A percentile compares a stretch with the other conserved stretches of the same genome.
Conservation (phyloP, 2,113 vertebrate species). For the Aleadryas rufinucha region DNA sequence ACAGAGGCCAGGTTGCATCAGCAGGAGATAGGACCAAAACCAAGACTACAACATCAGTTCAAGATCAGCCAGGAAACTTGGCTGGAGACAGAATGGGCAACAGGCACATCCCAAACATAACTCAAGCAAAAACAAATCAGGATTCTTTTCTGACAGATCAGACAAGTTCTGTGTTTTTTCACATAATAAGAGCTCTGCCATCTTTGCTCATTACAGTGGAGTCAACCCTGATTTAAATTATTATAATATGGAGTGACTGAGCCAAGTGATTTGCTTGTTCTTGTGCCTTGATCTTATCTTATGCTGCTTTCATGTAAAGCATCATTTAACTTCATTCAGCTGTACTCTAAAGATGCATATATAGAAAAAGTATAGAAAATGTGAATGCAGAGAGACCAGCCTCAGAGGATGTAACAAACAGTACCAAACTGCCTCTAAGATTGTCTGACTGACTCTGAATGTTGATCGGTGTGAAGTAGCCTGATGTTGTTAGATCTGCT, state of each 20-base stretch:
- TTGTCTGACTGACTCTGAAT: background rate
- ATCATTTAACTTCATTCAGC: background rate
- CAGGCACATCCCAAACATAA: background rate
- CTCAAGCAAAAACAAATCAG: background rate
- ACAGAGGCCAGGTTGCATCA: background rate
- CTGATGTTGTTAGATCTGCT: background rate
- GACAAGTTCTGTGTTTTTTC: background rate
- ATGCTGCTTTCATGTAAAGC: background rate
- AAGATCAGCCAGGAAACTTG: background rate
- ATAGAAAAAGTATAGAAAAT: background rate
- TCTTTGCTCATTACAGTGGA: background rate
- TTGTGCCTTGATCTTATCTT: background rate
- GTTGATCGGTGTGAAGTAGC: background rate
- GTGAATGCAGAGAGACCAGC: background rate
- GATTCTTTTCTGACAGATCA: background rate
- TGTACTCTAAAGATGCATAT: background rate
- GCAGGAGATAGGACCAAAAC: background rate
- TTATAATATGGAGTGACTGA: background rate
- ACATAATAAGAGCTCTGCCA: background rate
- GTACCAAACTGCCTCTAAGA: background rate
- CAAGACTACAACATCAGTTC: background rate
- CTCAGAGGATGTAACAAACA: background rate
- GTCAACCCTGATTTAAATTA: background rate
- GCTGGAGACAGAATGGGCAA: background rate
- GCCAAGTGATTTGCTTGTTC: background rate